Conservation (phyloP, 2,797 vertebrate genomes). For the Pseudochirops cupreus region DNA sequence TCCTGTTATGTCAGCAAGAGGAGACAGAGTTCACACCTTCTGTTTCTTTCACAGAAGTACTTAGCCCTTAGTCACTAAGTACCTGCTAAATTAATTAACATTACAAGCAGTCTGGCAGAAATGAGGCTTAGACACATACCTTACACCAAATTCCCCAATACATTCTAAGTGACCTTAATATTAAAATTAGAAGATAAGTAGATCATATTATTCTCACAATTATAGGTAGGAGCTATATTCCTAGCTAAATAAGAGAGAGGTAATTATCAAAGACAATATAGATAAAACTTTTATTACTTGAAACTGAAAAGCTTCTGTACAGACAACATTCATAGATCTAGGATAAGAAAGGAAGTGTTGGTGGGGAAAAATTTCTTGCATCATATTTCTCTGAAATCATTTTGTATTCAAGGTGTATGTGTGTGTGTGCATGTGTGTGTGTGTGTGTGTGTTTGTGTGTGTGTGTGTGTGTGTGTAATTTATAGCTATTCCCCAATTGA, state of each 20-base stretch:
- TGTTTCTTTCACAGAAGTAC: too few relatives aligned
- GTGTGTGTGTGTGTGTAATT: not conserved
- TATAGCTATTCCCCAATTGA: not conserved
- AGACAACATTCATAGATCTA: too few relatives aligned
- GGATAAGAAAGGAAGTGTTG: too few relatives aligned
- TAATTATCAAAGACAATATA: not conserved
- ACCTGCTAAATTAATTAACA: too few relatives aligned
- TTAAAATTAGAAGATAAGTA: not conserved
- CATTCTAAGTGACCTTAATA: not conserved
- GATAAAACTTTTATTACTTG: not conserved
- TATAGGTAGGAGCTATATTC: not conserved
- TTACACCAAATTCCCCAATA: not conserved
- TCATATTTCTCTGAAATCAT: too few relatives aligned
- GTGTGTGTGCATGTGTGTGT: not conserved
- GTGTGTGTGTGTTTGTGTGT: not conserved
- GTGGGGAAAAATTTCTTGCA: too few relatives aligned
- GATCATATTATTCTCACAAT: not conserved
- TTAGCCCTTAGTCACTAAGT: too few relatives aligned
- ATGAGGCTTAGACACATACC: not conserved
- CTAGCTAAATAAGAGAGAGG: not conserved
- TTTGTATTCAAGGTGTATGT: too few relatives aligned
- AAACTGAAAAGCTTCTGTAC: too few relatives aligned
- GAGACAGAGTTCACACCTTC: too few relatives aligned
- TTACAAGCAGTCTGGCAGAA: not conserved
- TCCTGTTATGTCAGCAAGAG: too few relatives aligned